phyloP scores from a whole-genome alignment of 2,888 invertebrate genomes.

The Chalcis sispes region DNA sequence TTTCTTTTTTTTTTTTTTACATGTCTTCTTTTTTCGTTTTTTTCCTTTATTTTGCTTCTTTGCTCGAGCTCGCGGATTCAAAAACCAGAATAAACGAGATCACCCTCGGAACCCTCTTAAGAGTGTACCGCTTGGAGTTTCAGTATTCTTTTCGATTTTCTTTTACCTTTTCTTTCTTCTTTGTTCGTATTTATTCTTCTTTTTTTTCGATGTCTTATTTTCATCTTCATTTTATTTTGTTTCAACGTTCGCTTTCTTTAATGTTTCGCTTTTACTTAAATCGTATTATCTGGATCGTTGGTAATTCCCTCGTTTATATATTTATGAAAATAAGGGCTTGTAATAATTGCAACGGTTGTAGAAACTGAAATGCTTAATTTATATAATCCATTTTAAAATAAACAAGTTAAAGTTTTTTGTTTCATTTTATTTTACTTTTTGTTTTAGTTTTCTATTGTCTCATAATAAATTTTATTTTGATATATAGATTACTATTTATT shows the following conservation, averaged over 20 bases:
- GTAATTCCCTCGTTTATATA: constrained; percentile 27
- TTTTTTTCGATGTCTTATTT: background rate
- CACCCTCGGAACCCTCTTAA: constrained; percentile 50
- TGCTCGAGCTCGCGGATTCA: constrained; percentile 33
- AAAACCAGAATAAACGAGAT: constrained; percentile 57
- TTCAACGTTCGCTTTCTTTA: constrained; percentile 33
- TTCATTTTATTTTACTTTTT: too few species aligned
- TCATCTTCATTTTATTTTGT: constrained; percentile 15
- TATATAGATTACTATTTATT: too few species aligned
- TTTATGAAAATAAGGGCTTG: constrained; percentile 40
- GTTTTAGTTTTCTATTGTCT: too few species aligned
- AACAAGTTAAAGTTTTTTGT: too few species aligned
- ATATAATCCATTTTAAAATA: too few species aligned
- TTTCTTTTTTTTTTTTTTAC: too few species aligned
- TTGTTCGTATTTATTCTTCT: background rate
- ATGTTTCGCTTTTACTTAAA: constrained; percentile 34
- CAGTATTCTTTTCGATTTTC: constrained; percentile 49
- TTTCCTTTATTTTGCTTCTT: too few species aligned
- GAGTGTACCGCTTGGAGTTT: constrained; percentile 21
- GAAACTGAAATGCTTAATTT: background rate
- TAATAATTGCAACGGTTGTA: constrained; percentile 56
- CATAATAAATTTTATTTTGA: too few species aligned
- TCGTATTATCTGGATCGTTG: constrained; percentile 27
- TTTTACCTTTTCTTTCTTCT: constrained; percentile 5
- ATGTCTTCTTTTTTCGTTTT: too few species aligned